A percentile compares a stretch with the other conserved stretches of the same genome.
These are phyloP conservation scores for Gallinago stenura DNA, from an alignment of 2,797 vertebrate species.

Conservation along the genomic window DNA sequence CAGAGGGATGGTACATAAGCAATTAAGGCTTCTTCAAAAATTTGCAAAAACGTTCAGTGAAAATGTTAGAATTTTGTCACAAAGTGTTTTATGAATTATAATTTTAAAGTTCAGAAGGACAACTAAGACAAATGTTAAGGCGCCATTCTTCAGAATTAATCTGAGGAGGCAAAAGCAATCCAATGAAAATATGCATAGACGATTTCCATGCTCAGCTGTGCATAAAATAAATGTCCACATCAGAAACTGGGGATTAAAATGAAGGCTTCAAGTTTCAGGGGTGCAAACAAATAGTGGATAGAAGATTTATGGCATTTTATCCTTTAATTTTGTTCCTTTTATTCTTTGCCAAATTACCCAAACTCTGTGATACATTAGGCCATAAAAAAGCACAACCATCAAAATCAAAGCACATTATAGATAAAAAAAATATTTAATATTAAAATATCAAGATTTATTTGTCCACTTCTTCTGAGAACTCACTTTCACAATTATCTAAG, in stretches of 20 bases:
- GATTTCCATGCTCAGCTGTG: not conserved
- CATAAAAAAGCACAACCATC: conserved; percentile 24
- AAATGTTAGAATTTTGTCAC: not conserved
- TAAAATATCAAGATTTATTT: conserved; percentile 32
- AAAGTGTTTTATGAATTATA: not conserved
- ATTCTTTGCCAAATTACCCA: conserved; percentile 15
- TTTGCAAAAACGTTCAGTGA: not conserved
- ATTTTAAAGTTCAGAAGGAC: not conserved
- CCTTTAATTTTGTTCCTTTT: conserved; percentile 52
- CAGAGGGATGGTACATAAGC: not conserved
- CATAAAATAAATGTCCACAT: conserved; percentile 39
- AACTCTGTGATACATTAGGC: not conserved
- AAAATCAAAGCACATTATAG: conserved; percentile 21
- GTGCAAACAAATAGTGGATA: conserved; percentile 35
- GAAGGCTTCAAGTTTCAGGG: conserved; percentile 16
- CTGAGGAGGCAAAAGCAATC: not conserved
- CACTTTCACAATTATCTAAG: not conserved
- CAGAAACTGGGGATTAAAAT: conserved; percentile 50
- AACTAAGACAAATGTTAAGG: not conserved
- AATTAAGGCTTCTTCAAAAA: not conserved
- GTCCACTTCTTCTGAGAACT: not conserved
- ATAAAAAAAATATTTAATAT: not conserved
- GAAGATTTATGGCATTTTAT: conserved; percentile 13
- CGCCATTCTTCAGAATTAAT: not conserved
- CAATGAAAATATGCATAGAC: not conserved